Base-by-base conservation (phyloP, 2,113 vertebrate species). In the Eupsittula cactorum region DNA sequence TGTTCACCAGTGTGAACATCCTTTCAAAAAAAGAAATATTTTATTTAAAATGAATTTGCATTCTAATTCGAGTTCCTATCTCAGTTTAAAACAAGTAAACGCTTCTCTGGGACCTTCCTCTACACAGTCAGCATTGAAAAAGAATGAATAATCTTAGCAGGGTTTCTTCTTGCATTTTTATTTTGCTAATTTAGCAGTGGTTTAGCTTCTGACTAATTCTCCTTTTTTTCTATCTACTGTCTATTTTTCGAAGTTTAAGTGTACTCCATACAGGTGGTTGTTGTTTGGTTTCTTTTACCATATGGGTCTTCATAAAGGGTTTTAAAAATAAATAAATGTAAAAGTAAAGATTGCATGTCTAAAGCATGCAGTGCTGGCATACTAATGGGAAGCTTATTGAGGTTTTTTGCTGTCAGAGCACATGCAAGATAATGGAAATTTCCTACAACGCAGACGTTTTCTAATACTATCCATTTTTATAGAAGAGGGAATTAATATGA, bases 271-370 rank as follows among this genome's bases (percentile, higher is more conserved):
- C 52, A 82, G 62, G 73, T 95, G 52, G 44, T 71, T 44, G 52
- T 68, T 95, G 33, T 14, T 87, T 75, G 23, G 15, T 91, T 93
- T 92, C 53, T 93, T 90, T 88, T 90, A 47, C 64, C n/a, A n/a
- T 83, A 41, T 83, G 57, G 29, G 7, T 82, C 75, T 94, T 94
- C 70, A 73, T 87, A 93, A 91, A 94, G 44, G 35, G 82, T 77
- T 95, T 82, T 1, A 62, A 93, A 92, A 88, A 77, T 63, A 92
- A 86, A 77, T 63, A 79, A 86, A 86, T 68, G 65, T 89, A 60
- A 79, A 95, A 92, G 63, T 80, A 80, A 96, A 88, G 47, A 62
- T 95, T 82, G 92, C 62, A 64, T 94, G 86, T 53, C 74, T 85
- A 74, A 96, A 91, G 52, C 81, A 63, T 82, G 73, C 57, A 49